These are phyloP conservation scores for Salvelinus namaycush DNA, from an alignment of 2,113 vertebrate genomes.

Conservation along the genomic window DNA sequence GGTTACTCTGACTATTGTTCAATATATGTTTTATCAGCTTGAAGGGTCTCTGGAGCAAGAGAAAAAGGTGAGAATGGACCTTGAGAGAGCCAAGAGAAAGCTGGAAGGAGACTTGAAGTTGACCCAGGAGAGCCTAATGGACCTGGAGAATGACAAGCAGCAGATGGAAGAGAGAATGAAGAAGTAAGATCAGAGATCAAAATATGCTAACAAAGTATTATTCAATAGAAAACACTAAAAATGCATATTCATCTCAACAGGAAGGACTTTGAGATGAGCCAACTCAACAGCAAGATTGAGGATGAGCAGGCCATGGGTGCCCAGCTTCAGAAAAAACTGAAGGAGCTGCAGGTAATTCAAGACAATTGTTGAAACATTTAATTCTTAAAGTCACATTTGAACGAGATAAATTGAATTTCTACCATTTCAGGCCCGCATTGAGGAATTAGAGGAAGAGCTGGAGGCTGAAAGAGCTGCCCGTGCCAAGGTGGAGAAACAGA, in stretches of 20 bases:
- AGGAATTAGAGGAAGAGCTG: slow-evolving; percentile 85
- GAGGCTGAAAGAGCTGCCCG: slow-evolving; percentile 77
- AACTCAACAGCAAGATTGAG: slow-evolving; percentile 81
- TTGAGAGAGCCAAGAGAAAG: slow-evolving; percentile 74
- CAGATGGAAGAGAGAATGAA: slow-evolving; percentile 76
- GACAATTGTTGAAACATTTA: neutral
- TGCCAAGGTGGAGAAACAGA: slow-evolving; percentile 85
- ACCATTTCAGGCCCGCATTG: slow-evolving; percentile 74
- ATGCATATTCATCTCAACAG: slow-evolving; percentile 49
- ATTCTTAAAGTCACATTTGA: neutral
- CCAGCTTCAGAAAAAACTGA: slow-evolving; percentile 88
- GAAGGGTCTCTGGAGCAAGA: slow-evolving; percentile 78
- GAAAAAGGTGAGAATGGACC: slow-evolving; percentile 76
- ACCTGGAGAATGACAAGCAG: slow-evolving; percentile 76
- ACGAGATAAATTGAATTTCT: neutral
- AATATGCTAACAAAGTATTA: neutral
- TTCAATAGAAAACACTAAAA: neutral
- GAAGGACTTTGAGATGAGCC: slow-evolving; percentile 85
- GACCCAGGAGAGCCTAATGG: slow-evolving; percentile 75
- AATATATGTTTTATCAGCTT: slow-evolving; percentile 53
- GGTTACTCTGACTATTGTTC: neutral
- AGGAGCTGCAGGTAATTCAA: slow-evolving; percentile 82
- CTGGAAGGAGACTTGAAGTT: slow-evolving; percentile 77
- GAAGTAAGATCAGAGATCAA: slow-evolving; percentile 56
- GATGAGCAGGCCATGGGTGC: slow-evolving; percentile 81